A percentile compares a stretch with the other conserved stretches of the same genome.
Evolutionary conservation across 2,797 vertebrate genomes (phyloP).

Genomic region (Hirundo rustica): DNA sequence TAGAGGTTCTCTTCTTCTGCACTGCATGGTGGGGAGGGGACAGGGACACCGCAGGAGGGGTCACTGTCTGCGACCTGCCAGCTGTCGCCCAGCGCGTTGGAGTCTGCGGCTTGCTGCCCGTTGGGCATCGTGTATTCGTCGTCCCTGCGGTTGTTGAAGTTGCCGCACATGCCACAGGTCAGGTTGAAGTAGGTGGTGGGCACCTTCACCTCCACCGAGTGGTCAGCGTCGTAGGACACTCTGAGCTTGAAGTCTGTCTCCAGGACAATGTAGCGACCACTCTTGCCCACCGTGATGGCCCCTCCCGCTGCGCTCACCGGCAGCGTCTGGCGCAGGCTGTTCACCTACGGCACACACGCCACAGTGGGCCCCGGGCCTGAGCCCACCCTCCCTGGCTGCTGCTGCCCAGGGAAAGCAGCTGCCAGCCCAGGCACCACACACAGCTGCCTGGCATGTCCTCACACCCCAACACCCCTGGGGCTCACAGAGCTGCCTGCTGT

Average conservation of each 20-base stretch:
- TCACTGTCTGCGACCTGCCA: slow-evolving; percentile 69
- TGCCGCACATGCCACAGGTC: slow-evolving; percentile 87
- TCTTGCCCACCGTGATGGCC: slow-evolving; percentile 67
- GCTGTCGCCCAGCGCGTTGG: slow-evolving; percentile 72
- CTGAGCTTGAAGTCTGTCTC: slow-evolving; percentile 76
- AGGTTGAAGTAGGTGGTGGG: slow-evolving; percentile 76
- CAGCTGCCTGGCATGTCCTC: accelerated
- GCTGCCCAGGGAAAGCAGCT: background rate
- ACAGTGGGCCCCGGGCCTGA: background rate
- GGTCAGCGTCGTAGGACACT: slow-evolving; percentile 78
- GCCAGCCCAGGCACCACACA: accelerated
- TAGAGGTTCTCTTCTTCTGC: slow-evolving; percentile 71
- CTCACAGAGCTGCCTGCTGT: background rate
- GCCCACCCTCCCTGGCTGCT: background rate
- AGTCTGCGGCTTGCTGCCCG: slow-evolving; percentile 53
- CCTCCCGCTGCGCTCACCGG: slow-evolving; percentile 71
- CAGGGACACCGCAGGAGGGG: slow-evolving; percentile 68
- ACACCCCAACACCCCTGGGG: accelerated
- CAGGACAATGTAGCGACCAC: slow-evolving; percentile 73
- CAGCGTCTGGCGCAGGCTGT: slow-evolving; percentile 78
- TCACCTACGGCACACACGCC: slow-evolving; percentile 74
- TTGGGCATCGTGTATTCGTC: slow-evolving; percentile 79
- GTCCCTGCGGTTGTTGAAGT: slow-evolving; percentile 76
- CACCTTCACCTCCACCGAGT: slow-evolving; percentile 78
- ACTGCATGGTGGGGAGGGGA: slow-evolving; percentile 59